Percentiles rank a stretch among this genome's conserved stretches.
These are phyloP conservation scores for Brachypalpus laphriformis DNA, from an alignment of 2,888 invertebrate species.

Conservation along the genomic window DNA sequence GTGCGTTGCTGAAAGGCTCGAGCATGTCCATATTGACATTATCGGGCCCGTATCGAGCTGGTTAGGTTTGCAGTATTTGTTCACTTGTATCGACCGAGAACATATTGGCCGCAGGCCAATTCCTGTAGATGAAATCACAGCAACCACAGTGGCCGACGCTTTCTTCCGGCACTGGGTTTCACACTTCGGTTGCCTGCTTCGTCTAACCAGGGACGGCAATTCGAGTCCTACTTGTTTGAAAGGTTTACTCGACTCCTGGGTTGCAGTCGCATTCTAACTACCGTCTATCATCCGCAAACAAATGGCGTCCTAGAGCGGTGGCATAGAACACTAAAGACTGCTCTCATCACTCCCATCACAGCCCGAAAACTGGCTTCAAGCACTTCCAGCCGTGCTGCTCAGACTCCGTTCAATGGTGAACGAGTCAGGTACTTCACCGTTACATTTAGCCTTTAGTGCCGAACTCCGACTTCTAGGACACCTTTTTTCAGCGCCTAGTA, in stretches of 20 bases:
- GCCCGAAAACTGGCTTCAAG: too few relatives aligned
- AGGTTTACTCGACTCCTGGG: conserved; percentile 75
- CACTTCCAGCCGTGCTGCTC: too few relatives aligned
- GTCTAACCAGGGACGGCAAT: conserved; percentile 79
- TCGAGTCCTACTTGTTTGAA: conserved; percentile 77
- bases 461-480: conserved; percentile 15
- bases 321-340: conserved; percentile 79
- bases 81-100: conserved; percentile 63
- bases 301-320: conserved; percentile 81
- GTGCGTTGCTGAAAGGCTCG: conserved; percentile 75
- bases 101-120: conserved; percentile 75
- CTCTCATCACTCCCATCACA: too few relatives aligned
- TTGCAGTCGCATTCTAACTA: conserved; percentile 75
- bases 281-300: conserved; percentile 79
- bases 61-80: conserved; percentile 77
- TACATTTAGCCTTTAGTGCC: neutral
- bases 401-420: conserved; percentile 1
- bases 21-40: conserved; percentile 82
- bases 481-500: neutral
- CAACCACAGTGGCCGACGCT: conserved; percentile 62
- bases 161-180: conserved; percentile 79
- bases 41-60: conserved; percentile 34
- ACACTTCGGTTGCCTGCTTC: conserved; percentile 79
- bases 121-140: conserved; percentile 8
- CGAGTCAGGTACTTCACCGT: neutral